phyloP scores from a whole-genome alignment of 2,888 invertebrate species.

The Ochropleura leucogaster region DNA sequence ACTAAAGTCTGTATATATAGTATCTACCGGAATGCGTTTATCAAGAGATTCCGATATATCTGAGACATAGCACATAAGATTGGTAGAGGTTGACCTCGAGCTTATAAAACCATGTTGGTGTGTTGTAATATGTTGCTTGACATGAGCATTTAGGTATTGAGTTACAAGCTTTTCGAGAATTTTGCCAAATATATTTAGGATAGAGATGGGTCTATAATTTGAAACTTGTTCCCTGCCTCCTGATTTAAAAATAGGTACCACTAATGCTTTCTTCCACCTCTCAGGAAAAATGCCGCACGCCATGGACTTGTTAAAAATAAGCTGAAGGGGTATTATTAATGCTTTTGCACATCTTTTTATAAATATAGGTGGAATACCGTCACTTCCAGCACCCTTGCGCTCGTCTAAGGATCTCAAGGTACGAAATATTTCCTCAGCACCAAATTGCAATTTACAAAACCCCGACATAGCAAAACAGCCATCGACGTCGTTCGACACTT shows the following conservation, averaged over 20 bases:
- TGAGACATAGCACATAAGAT: not conserved
- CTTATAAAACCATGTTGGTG: constrained; percentile 6
- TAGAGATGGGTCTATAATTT: constrained; percentile 5
- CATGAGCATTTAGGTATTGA: not conserved
- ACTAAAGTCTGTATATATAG: not conserved
- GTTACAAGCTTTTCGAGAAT: constrained; percentile 5
- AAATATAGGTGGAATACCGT: not conserved
- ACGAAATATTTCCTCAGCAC: not conserved
- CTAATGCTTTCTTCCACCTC: constrained; percentile 1
- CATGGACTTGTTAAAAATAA: constrained; percentile 9
- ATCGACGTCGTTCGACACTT: not conserved
- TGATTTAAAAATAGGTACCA: constrained; percentile 9
- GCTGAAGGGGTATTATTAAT: not conserved
- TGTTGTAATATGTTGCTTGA: not conserved
- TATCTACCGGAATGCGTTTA: not conserved
- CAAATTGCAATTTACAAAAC: constrained; percentile 4
- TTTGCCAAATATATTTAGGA: constrained; percentile 10
- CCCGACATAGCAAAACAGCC: not conserved
- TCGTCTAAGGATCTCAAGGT: not conserved
- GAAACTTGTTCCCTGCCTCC: constrained; percentile 5
- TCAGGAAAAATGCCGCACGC: not conserved
- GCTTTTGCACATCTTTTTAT: constrained; percentile 4
- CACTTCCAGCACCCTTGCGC: not conserved
- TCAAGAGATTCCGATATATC: constrained; percentile 3
- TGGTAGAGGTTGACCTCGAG: constrained; percentile 2